Percentiles rank a stretch among this genome's conserved stretches.
These are phyloP conservation scores for Drosophila simulans DNA, from an alignment of 1,140 invertebrate species.

Conservation along the genomic window DNA sequence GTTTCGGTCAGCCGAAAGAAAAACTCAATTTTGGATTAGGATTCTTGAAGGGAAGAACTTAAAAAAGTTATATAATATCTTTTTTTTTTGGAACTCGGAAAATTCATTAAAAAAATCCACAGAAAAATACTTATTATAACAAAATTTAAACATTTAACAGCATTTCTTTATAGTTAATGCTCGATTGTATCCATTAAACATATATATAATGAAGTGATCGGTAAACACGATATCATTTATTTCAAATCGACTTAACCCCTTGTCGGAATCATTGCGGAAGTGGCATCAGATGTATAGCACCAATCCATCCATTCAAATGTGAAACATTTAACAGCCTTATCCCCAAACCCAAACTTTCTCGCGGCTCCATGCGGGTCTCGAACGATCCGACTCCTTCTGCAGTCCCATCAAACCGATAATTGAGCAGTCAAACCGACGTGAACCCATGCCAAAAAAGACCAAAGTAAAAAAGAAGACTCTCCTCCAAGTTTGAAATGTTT, in stretches of 20 bases:
- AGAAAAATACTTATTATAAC: too few relatives aligned
- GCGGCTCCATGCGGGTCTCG: slow-evolving; percentile 21
- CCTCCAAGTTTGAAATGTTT: slow-evolving; percentile 15
- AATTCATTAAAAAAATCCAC: too few relatives aligned
- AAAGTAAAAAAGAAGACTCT: slow-evolving; percentile 28
- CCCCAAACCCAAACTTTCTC: slow-evolving; percentile 14
- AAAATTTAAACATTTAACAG: too few relatives aligned
- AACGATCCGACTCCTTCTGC: slow-evolving; percentile 4
- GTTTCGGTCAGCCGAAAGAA: slow-evolving; percentile 30
- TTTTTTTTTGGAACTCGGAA: too few relatives aligned
- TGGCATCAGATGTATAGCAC: slow-evolving; percentile 2
- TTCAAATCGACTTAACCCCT: too few relatives aligned
- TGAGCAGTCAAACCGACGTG: slow-evolving; percentile 71
- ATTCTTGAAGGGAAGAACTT: not conserved
- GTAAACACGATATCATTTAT: too few relatives aligned
- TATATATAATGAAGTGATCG: too few relatives aligned
- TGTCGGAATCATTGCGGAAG: not conserved
- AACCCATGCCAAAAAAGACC: slow-evolving; percentile 40
- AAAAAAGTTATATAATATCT: slow-evolving; percentile 2
- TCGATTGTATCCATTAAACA: too few relatives aligned
- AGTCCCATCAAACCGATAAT: slow-evolving; percentile 57
- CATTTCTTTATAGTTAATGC: too few relatives aligned
- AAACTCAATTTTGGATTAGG: slow-evolving; percentile 43
- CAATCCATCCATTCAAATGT: not conserved
- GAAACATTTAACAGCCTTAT: not conserved